These are phyloP conservation scores for Cataglyphis livida DNA, from an alignment of 2,888 invertebrate species.

Conservation along the genomic window DNA sequence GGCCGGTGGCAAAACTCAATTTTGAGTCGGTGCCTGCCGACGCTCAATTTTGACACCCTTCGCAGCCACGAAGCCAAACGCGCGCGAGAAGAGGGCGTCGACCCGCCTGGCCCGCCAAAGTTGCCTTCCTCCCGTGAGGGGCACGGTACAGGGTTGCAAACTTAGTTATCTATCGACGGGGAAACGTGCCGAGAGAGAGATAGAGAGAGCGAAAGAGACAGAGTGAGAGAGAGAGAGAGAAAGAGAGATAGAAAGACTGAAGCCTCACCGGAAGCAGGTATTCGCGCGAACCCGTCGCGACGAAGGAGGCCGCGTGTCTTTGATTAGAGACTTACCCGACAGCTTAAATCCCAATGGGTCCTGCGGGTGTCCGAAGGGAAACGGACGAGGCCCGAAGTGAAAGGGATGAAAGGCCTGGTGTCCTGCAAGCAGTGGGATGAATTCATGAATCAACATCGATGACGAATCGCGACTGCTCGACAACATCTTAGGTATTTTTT, in stretches of 20 bases:
- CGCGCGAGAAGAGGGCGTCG: slow-evolving; percentile 58
- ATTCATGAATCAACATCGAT: slow-evolving; percentile 22
- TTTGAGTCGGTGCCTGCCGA: slow-evolving; percentile 81
- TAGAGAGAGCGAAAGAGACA: not conserved
- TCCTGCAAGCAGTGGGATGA: slow-evolving; percentile 85
- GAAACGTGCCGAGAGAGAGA: slow-evolving; percentile 62
- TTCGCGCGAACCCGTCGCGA: slow-evolving; percentile 47
- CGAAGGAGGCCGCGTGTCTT: slow-evolving; percentile 47
- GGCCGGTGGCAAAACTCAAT: slow-evolving; percentile 83
- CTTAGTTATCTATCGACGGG: slow-evolving; percentile 81
- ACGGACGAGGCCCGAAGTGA: slow-evolving; percentile 94
- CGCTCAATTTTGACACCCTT: slow-evolving; percentile 85
- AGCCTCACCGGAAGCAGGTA: slow-evolving; percentile 51
- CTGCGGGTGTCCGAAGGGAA: slow-evolving; percentile 89
- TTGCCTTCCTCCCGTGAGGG: slow-evolving; percentile 47
- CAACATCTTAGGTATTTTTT: not conserved
- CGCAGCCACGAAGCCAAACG: slow-evolving; percentile 75
- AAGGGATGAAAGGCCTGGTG: slow-evolving; percentile 96
- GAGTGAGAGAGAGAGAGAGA: not conserved
- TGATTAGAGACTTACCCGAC: slow-evolving; percentile 89
- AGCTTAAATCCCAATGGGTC: slow-evolving; percentile 95
- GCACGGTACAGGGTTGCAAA: slow-evolving; percentile 73
- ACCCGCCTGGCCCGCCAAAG: slow-evolving; percentile 53
- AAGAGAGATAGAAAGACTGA: slow-evolving; percentile 39
- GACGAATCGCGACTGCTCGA: not conserved